phyloP scores from a whole-genome alignment of 2,797 vertebrate species.

The Tachyglossus aculeatus region DNA sequence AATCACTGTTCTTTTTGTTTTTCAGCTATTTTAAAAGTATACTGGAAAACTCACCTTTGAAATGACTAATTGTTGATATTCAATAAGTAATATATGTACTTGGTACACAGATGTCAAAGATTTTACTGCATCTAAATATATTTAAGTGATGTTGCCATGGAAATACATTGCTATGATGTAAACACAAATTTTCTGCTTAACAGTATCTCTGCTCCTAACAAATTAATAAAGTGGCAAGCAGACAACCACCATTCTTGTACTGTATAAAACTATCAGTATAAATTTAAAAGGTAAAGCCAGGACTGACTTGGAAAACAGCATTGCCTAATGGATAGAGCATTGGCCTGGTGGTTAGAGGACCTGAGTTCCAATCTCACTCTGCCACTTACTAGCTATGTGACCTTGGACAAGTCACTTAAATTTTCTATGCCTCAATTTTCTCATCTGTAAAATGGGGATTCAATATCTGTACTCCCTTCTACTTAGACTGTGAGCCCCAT shows the following conservation, averaged over 20 bases:
- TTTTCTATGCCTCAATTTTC: no score
- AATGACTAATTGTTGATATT: neutral
- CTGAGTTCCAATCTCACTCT: no score
- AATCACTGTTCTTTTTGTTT: neutral
- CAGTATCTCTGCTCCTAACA: neutral
- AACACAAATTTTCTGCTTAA: neutral
- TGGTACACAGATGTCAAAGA: neutral
- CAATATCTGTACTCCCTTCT: no score
- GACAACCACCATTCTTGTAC: neutral
- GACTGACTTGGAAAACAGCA: no score
- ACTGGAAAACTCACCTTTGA: neutral
- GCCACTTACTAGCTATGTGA: no score
- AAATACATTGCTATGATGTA: constrained; percentile 2
- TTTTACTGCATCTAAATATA: constrained; percentile 1
- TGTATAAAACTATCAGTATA: no score
- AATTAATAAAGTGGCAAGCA: constrained; percentile 5
- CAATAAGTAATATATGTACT: neutral
- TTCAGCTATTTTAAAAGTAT: constrained; percentile 3
- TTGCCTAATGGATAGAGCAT: no score
- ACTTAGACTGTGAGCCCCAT: no score
- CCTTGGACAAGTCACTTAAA: no score
- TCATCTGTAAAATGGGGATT: no score
- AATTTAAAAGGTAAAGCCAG: no score
- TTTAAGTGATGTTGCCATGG: constrained; percentile 15
- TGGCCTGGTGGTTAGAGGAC: no score